These are phyloP conservation scores for Lithophane leautieri DNA, from an alignment of 2,888 invertebrate species.

Conservation along the genomic window DNA sequence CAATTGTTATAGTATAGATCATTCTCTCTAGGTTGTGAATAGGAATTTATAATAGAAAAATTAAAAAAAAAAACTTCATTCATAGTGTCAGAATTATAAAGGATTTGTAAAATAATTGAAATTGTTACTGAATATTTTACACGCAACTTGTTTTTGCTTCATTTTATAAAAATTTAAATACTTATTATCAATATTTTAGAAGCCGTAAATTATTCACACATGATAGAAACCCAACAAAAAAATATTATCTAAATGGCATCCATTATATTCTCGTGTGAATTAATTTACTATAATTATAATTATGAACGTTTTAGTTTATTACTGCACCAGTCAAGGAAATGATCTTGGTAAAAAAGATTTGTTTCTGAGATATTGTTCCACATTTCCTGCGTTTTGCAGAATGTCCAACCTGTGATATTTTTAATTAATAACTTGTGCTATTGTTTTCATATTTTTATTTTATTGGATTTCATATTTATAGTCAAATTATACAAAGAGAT, in stretches of 20 bases:
- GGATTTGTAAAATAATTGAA: slow-evolving; percentile 30
- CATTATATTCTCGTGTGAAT: slow-evolving; percentile 50
- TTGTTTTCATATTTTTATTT: slow-evolving; percentile 67
- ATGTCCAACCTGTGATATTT: slow-evolving; percentile 63
- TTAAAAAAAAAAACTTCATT: slow-evolving; percentile 11
- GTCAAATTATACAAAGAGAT: slow-evolving; percentile 66
- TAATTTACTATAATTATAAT: slow-evolving; percentile 46
- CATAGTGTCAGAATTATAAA: slow-evolving; percentile 20
- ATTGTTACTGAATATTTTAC: slow-evolving; percentile 24
- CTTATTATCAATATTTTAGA: slow-evolving; percentile 51
- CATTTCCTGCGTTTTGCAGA: slow-evolving; percentile 59
- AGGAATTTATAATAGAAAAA: slow-evolving; percentile 26
- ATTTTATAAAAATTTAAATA: slow-evolving; percentile 37
- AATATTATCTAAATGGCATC: not conserved
- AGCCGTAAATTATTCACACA: slow-evolving; percentile 61
- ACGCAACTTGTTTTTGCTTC: slow-evolving; percentile 68
- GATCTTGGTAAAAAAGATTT: slow-evolving; percentile 40
- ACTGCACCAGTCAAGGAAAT: slow-evolving; percentile 60
- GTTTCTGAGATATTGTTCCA: slow-evolving; percentile 51
- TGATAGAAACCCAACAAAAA: not conserved
- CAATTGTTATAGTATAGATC: slow-evolving; percentile 39
- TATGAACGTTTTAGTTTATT: slow-evolving; percentile 54
- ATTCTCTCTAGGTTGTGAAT: slow-evolving; percentile 31
- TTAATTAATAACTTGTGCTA: slow-evolving; percentile 60
- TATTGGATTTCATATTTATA: slow-evolving; percentile 57